Evolutionary conservation across 2,888 invertebrate species (phyloP), one percentile per base, ranked within the genome.

Genomic region (Beris morrisii): DNA sequence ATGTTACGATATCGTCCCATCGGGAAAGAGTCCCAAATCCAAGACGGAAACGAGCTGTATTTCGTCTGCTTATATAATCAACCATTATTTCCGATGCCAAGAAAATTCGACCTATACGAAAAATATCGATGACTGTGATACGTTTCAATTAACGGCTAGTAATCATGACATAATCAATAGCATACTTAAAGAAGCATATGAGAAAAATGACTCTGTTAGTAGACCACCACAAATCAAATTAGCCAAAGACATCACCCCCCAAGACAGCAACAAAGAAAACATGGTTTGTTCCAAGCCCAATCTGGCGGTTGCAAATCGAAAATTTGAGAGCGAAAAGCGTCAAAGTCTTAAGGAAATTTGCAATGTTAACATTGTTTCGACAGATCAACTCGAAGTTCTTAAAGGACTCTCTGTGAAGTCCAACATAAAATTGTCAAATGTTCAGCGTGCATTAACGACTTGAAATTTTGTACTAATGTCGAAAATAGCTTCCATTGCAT

Each of bases 291-390:
- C 11, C 13, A 15, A 15, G 1, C 2, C n/a, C 15, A 48, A n/a
- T 12, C 48, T 13, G 5, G 5, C 12, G 6, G 6, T 6, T 3
- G 48, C 11, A 15, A 48, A n/a, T 13, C 9, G 5, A 7, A 38
- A 3, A 38, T 12, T 48, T 48, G 48, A 48, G n/a, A n/a, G 4
- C 6, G n/a, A 15, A 6, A 48, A 4, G 12, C n/a, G n/a, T n/a
- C 6, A n/a, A 48, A 11, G 48, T n/a, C n/a, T 13, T 2, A n/a
- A 48, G 12, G 6, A 15, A 2, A 15, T 48, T 12, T n/a, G n/a
- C 13, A 28, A 52, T 22, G 52, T 52, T 5, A 52, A 52, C 22
- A 52, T 52, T 7, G 52, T 52, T 7, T 52, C 52, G 7, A 52
- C 52, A 28, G 52, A 52, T 52, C 52, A 52, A 28, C 52, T 52